These are phyloP conservation scores for Oedothorax gibbosus DNA, from an alignment of 1,140 invertebrate species.

Conservation along the genomic window DNA sequence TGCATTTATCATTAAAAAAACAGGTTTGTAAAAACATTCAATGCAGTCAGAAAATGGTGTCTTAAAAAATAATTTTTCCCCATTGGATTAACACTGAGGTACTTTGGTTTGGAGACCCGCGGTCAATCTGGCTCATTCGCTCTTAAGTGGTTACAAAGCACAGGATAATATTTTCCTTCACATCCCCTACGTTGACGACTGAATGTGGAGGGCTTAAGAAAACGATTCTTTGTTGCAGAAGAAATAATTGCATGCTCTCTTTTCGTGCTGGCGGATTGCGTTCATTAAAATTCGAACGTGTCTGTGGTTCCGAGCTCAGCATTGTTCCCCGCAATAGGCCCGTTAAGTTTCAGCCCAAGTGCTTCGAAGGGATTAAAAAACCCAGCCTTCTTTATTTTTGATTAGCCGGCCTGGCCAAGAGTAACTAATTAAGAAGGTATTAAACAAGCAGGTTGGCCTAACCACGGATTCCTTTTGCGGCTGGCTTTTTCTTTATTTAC, in stretches of 20 bases:
- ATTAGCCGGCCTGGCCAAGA: constrained; percentile 53
- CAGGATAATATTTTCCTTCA: too few species aligned
- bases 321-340: constrained; percentile 51
- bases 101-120: too few species aligned
- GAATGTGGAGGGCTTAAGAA: constrained; percentile 29
- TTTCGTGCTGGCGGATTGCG: constrained; percentile 51
- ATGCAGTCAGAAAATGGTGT: too few species aligned
- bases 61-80: too few species aligned
- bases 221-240: constrained; percentile 47
- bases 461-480: constrained; percentile 12
- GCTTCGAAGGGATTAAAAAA: constrained; percentile 56
- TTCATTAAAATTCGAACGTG: constrained; percentile 62
- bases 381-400: constrained; percentile 54
- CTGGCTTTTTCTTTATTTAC: constrained; percentile 28
- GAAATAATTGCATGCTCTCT: constrained; percentile 52
- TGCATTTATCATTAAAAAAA: too few species aligned
- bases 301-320: constrained; percentile 51
- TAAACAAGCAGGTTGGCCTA: constrained; percentile 47
- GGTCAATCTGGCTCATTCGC: too few species aligned
- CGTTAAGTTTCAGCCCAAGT: constrained; percentile 38
- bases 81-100: too few species aligned
- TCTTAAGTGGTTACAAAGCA: too few species aligned
- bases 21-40: too few species aligned
- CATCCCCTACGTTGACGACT: constrained; percentile 22
- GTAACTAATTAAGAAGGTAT: constrained; percentile 60